Evolutionary conservation across 2,113 vertebrate species (phyloP).

Genomic region (Corythaixoides concolor): DNA sequence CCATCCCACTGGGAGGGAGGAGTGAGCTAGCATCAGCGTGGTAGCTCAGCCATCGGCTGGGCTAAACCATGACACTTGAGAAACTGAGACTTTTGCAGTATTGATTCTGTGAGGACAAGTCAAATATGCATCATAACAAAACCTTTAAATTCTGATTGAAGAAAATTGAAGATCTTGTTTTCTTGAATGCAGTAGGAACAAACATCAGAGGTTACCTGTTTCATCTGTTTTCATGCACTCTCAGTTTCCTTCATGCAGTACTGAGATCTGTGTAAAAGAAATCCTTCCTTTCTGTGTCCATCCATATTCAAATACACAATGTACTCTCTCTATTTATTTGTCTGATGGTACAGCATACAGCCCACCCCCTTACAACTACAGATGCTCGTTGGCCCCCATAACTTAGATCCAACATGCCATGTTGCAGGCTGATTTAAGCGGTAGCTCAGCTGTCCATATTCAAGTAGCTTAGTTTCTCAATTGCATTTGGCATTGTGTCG

Average conservation of each 20-base stretch:
- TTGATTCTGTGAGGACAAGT: not conserved
- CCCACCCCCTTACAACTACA: not conserved
- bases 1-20: too few species aligned
- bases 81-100: not conserved
- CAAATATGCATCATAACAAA: not conserved
- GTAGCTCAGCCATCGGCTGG: too few species aligned
- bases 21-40: too few species aligned
- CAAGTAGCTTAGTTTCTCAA: not conserved
- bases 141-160: not conserved
- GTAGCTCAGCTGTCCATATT: not conserved
- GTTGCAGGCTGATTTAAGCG: not conserved
- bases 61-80: too few species aligned
- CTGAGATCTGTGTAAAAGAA: not conserved
- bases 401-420: not conserved
- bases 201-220: not conserved
- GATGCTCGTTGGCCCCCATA: rapidly evolving
- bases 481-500: not conserved
- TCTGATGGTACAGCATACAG: not conserved
- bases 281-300: not conserved
- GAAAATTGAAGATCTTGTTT: rapidly evolving
- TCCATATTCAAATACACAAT: not conserved
- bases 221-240: not conserved
- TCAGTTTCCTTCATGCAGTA: not conserved
- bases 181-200: not conserved
- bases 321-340: not conserved